Conservation (phyloP, 2,797 vertebrate species). For the Pseudomugil gertrudae region DNA sequence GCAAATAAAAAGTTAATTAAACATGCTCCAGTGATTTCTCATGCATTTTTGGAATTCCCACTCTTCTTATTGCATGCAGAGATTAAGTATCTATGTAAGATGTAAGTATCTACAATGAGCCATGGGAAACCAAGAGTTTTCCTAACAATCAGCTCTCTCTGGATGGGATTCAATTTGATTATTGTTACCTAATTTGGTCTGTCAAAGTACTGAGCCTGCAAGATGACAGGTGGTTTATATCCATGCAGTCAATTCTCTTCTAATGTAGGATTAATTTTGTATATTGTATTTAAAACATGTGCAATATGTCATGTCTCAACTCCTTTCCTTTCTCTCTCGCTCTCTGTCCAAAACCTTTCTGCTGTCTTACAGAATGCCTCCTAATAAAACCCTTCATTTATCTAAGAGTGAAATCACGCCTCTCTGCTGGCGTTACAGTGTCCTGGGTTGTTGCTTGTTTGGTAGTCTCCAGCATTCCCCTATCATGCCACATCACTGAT, state of each 20-base stretch:
- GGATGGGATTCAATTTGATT: slow-evolving; percentile 27
- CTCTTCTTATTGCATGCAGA: slow-evolving; percentile 22
- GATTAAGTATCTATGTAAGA: too few species aligned
- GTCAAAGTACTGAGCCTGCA: not conserved
- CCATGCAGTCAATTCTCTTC: not conserved
- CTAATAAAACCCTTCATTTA: slow-evolving; percentile 72
- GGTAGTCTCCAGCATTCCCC: slow-evolving; percentile 53
- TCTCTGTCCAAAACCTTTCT: slow-evolving; percentile 28
- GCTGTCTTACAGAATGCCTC: slow-evolving; percentile 37
- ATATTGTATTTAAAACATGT: slow-evolving; percentile 7
- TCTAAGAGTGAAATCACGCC: slow-evolving; percentile 62
- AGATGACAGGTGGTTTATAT: slow-evolving; percentile 10
- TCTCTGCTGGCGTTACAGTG: slow-evolving; percentile 55
- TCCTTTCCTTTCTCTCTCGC: slow-evolving; percentile 13
- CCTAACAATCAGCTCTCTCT: slow-evolving; percentile 13
- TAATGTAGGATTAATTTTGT: not conserved
- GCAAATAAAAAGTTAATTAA: slow-evolving; percentile 53
- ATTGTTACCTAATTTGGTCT: slow-evolving; percentile 29
- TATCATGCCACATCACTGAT: slow-evolving; percentile 32
- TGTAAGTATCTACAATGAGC: slow-evolving; percentile 23
- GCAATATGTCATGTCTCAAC: not conserved
- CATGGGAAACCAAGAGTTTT: slow-evolving; percentile 39
- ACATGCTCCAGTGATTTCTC: slow-evolving; percentile 45
- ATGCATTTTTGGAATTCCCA: slow-evolving; percentile 32
- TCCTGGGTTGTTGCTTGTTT: slow-evolving; percentile 58